Percentiles rank a stretch among this genome's conserved stretches.
Conservation (phyloP, 2,113 vertebrate genomes). For the Sinocyclocheilus anshuiensis region DNA sequence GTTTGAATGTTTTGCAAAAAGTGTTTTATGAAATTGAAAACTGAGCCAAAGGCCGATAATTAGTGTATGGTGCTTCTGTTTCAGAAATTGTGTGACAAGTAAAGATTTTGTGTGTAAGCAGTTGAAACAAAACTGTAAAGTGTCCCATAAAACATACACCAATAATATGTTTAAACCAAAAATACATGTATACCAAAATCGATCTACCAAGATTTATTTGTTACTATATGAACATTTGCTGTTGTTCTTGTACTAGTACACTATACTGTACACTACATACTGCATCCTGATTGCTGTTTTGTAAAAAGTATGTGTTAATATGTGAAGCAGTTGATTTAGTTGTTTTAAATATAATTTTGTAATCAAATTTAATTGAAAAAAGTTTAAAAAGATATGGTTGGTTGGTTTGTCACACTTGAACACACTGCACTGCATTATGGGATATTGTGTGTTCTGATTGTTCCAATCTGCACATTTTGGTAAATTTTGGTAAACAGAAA, state of each 20-base stretch:
- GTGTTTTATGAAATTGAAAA: no score
- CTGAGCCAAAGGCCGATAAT: no score
- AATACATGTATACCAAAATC: no score
- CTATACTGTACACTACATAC: not conserved
- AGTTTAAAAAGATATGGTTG: not conserved
- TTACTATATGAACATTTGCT: not conserved
- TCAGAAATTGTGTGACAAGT: no score
- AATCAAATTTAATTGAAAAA: not conserved
- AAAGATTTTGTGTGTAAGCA: no score
- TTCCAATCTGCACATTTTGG: not conserved
- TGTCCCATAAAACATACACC: not conserved
- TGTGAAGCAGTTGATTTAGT: not conserved
- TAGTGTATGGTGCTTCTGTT: no score
- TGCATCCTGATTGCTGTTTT: not conserved
- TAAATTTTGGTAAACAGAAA: not conserved
- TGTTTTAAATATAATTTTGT: not conserved
- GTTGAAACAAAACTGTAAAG: not conserved
- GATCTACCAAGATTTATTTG: no score
- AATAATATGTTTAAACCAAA: no score
- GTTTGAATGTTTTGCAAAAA: no score
- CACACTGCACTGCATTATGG: not conserved
- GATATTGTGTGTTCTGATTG: not conserved
- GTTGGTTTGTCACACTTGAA: not conserved
- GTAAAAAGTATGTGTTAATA: not conserved
- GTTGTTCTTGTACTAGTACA: not conserved